phyloP scores from a whole-genome alignment of 1,140 invertebrate species.

The Coboldia fuscipes region DNA sequence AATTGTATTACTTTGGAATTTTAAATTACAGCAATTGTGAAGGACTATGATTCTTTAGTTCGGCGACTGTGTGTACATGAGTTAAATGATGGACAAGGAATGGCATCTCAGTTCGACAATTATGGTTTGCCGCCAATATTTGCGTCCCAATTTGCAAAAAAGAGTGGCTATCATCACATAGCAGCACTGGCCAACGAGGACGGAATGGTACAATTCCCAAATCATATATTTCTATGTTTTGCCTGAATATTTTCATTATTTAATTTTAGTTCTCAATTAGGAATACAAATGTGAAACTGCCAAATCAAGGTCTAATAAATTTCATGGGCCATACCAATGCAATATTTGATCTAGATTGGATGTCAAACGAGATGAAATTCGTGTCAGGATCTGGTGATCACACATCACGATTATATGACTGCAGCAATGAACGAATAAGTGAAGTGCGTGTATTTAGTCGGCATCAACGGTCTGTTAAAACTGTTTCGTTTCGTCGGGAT shows the following conservation, averaged over 20 bases:
- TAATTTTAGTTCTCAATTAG: background rate
- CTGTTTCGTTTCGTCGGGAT: constrained; percentile 40
- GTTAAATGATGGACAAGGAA: constrained; percentile 29
- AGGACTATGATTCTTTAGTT: no score
- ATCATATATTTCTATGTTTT: background rate
- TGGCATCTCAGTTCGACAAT: constrained; percentile 21
- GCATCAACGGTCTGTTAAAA: constrained; percentile 61
- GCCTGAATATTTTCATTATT: background rate
- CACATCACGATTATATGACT: constrained; percentile 51
- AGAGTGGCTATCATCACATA: constrained; percentile 36
- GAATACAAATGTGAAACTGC: background rate
- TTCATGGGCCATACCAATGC: constrained; percentile 51
- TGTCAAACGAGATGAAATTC: constrained; percentile 45
- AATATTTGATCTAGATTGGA: constrained; percentile 75
- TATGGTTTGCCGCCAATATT: constrained; percentile 36
- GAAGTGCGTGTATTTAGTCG: constrained; percentile 36
- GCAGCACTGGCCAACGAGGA: constrained; percentile 68
- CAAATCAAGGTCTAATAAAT: background rate
- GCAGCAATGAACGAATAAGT: constrained; percentile 28
- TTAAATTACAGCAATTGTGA: no score
- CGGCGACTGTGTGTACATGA: constrained; percentile 15
- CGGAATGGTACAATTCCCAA: constrained; percentile 31
- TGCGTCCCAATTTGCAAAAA: constrained; percentile 37
- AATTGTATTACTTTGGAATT: no score
- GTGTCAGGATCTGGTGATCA: constrained; percentile 66